Percentiles rank a stretch among this genome's conserved stretches.
Conservation (phyloP, 2,797 vertebrate genomes). For the Protosalanx chinensis region DNA sequence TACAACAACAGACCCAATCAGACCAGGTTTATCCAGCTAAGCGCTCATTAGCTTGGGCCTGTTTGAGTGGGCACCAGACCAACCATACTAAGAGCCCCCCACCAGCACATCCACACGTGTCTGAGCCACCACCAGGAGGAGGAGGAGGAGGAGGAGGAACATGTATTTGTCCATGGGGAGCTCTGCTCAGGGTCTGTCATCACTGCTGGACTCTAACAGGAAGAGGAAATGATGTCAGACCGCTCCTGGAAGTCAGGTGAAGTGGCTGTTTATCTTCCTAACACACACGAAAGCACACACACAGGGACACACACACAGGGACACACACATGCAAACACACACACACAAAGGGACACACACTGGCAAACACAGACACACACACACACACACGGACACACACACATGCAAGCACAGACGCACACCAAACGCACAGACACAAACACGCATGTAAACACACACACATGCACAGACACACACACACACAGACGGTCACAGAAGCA, state of each 20-base stretch:
- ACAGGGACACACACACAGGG: neutral
- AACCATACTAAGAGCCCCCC: too few relatives aligned
- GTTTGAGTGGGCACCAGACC: conserved; percentile 62
- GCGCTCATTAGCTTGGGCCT: conserved; percentile 60
- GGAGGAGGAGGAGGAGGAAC: conserved; percentile 46
- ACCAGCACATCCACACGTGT: conserved; percentile 43
- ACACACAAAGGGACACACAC: conserved; percentile 17
- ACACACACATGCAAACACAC: conserved; percentile 13
- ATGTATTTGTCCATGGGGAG: conserved; percentile 38
- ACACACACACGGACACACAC: conserved; percentile 10
- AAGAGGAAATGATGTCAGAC: conserved; percentile 7
- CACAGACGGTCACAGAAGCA: conserved; percentile 7
- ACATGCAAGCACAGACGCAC: conserved; percentile 7
- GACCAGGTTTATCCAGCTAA: conserved; percentile 54
- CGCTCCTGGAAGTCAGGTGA: conserved; percentile 1
- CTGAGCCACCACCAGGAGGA: conserved; percentile 37
- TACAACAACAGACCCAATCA: conserved; percentile 62
- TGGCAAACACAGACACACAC: conserved; percentile 24
- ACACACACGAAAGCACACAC: neutral
- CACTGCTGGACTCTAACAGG: conserved; percentile 26
- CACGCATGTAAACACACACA: conserved; percentile 17
- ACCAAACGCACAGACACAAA: conserved; percentile 12
- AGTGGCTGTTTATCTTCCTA: neutral
- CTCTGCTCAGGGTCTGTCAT: conserved; percentile 50
- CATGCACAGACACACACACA: conserved; percentile 24